Conservation (phyloP, 2,797 vertebrate species). For the Tokudaia tokunoshimensis region DNA sequence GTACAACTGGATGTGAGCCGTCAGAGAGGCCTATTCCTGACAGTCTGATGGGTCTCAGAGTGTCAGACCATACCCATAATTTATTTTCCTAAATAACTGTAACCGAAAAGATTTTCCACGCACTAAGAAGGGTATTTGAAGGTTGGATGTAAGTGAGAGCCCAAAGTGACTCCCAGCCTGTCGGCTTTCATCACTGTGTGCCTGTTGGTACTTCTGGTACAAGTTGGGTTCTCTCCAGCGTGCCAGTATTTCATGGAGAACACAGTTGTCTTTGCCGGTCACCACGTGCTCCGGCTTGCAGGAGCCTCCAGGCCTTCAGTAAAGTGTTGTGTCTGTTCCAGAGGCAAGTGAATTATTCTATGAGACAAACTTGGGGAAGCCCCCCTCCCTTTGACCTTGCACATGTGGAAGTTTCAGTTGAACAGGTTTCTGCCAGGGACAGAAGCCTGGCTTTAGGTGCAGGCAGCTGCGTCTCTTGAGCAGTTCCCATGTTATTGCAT, state of each 20-base stretch:
- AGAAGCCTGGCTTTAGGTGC: background rate
- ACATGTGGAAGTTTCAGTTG: background rate
- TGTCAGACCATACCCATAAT: background rate
- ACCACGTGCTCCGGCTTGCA: background rate
- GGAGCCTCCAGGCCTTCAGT: background rate
- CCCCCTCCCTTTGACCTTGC: background rate
- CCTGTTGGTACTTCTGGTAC: background rate
- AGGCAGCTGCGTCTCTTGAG: background rate
- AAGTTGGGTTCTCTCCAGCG: background rate
- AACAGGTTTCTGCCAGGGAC: background rate
- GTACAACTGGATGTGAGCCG: background rate
- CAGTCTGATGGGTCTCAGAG: slow-evolving; percentile 15
- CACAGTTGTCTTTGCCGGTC: background rate
- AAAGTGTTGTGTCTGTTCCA: background rate
- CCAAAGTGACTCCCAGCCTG: background rate
- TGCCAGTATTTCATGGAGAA: background rate
- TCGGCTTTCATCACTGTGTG: background rate
- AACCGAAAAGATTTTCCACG: slow-evolving; percentile 37
- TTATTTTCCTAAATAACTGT: slow-evolving; percentile 61
- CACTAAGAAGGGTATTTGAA: slow-evolving; percentile 43
- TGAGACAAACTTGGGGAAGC: background rate
- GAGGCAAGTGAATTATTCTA: background rate
- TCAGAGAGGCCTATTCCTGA: background rate
- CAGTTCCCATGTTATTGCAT: background rate
- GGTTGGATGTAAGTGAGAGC: background rate